Evolutionary conservation across 2,113 vertebrate genomes (phyloP), one percentile per base, ranked within the genome.

Genomic region (Platysternon megacephalum): DNA sequence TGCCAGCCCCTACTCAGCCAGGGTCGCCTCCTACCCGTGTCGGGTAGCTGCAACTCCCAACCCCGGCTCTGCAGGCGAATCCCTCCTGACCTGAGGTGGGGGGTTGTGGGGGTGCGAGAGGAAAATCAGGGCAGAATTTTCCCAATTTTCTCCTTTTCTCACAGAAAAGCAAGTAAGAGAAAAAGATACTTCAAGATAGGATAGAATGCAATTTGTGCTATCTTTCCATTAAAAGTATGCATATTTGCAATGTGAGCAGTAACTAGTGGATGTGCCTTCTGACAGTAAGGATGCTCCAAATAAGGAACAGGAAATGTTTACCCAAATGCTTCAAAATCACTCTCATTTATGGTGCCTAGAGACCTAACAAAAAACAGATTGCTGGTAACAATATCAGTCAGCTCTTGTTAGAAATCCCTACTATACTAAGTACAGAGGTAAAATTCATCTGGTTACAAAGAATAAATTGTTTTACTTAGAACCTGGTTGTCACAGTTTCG

Each of bases 351-450:
- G 93, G 92, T 95, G 96, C 95, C 83, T 97, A 86, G 95, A 97
- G 93, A 97, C 91, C 90, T 95, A 97, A 95, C 96, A 97, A 97
- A 96, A 80, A 96, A 94, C 91, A 96, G 90, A 85, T 89, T 58
- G 81, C 85, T 49, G 79, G 90, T 46, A 92, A 93, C 95, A 84
- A 81, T 87, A 93, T 79, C 84, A 88, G 89, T n/a, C 8, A 0
- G 39, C 29, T 86, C 87, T 92, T 48, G 86, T 90, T 95, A 1
- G 2, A 95, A 94, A 96, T 91, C 88, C 85, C 85, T 81, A 80
- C 2, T 56, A 95, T 17, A 87, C 29, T 8, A 80, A 21, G 80
- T 13, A 74, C 3, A 89, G 87, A 5, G 68, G 14, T 55, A 86
- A 93, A 95, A 87, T 42, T 3, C 58, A 58, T 81, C 52, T 39